Evolutionary conservation across 2,888 invertebrate species (phyloP).

Genomic region (Notodonta dromedarius): DNA sequence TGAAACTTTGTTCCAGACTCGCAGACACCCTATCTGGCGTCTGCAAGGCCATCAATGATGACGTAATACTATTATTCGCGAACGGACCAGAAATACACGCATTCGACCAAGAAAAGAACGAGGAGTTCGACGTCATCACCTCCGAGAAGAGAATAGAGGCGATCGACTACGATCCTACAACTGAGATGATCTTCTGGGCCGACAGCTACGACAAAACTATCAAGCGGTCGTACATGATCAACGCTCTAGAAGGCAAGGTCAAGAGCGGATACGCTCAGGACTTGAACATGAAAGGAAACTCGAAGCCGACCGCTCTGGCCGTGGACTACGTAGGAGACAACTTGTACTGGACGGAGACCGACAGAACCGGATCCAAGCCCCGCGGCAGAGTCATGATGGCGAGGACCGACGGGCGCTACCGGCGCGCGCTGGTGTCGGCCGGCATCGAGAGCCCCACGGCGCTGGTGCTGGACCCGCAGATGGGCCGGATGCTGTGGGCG

Average conservation of each 20-base stretch:
- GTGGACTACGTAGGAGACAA: conserved; percentile 98
- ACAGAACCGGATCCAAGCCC: conserved; percentile 89
- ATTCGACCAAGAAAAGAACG: conserved; percentile 86
- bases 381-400: conserved; percentile 94
- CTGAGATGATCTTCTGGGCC: conserved; percentile 97
- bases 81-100: conserved; percentile 95
- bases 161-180: conserved; percentile 93
- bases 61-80: conserved; percentile 89
- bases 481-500: conserved; percentile 96
- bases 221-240: conserved; percentile 95
- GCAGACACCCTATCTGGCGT: conserved; percentile 92
- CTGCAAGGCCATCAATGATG: conserved; percentile 88
- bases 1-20: conserved; percentile 64
- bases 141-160: conserved; percentile 96
- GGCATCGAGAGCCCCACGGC: conserved; percentile 95
- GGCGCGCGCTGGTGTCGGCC: conserved; percentile 90
- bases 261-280: conserved; percentile 94
- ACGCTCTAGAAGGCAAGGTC: conserved; percentile 89
- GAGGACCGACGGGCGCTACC: conserved; percentile 94
- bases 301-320: conserved; percentile 94
- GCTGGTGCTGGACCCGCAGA: conserved; percentile 93
- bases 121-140: conserved; percentile 90
- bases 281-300: conserved; percentile 91
- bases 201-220: conserved; percentile 96
- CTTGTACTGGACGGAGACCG: conserved; percentile 96